Evolutionary conservation across 1,140 invertebrate species (phyloP).

Genomic region (Copidosoma floridanum): DNA sequence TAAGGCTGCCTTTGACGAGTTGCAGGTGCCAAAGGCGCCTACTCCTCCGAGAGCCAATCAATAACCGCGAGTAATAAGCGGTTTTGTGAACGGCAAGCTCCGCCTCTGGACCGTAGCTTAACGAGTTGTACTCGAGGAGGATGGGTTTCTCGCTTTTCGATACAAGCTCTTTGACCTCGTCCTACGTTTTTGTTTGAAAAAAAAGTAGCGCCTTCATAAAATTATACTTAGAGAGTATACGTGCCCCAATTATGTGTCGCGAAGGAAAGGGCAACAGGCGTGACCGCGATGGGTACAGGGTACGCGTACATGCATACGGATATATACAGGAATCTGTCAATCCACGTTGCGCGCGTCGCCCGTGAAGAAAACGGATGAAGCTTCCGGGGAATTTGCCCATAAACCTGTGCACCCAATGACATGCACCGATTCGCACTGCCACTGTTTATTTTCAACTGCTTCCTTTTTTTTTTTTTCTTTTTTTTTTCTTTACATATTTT

Average conservation of each 20-base stretch:
- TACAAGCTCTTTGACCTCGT: constrained; percentile 5
- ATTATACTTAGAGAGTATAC: no score
- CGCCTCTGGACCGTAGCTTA: constrained; percentile 31
- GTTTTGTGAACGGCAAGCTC: constrained; percentile 40
- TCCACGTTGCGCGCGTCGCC: constrained; percentile 47
- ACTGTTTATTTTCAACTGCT: constrained; percentile 18
- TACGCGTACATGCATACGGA: constrained; percentile 24
- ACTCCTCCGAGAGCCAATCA: constrained; percentile 44
- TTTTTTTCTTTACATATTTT: no score
- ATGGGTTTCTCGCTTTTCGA: background rate
- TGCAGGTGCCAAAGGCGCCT: constrained; percentile 25
- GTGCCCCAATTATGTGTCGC: constrained; percentile 34
- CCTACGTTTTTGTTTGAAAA: no score
- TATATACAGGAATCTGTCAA: constrained; percentile 53
- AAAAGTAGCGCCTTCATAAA: no score
- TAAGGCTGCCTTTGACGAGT: no score
- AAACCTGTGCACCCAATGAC: constrained; percentile 50
- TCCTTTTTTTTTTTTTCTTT: constrained; percentile 1
- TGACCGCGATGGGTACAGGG: constrained; percentile 49
- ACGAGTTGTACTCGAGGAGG: background rate
- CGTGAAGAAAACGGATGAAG: constrained; percentile 47
- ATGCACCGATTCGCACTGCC: constrained; percentile 48
- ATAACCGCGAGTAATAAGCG: constrained; percentile 46
- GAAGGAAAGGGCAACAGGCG: constrained; percentile 45
- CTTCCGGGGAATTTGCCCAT: constrained; percentile 42